Conservation (phyloP, 2,888 invertebrate genomes). For the Carterocephalus palaemon region DNA sequence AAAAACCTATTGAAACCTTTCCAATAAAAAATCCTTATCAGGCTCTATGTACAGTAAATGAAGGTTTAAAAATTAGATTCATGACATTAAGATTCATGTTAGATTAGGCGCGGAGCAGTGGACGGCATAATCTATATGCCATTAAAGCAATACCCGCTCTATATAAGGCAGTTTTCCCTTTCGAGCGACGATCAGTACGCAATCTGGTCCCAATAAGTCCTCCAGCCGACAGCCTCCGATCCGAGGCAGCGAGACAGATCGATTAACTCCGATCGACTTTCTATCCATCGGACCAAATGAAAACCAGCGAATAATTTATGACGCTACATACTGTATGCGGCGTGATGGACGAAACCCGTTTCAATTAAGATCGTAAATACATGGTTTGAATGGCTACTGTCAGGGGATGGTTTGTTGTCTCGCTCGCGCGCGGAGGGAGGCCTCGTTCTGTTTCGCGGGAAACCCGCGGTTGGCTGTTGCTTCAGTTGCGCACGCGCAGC, state of each 20-base stretch:
- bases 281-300: slow-evolving; percentile 21
- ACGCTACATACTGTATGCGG: slow-evolving; percentile 36
- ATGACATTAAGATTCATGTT: too few species aligned
- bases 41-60: too few species aligned
- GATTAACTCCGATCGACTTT: slow-evolving; percentile 21
- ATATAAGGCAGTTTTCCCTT: too few species aligned
- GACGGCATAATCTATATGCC: too few species aligned
- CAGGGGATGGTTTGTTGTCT: slow-evolving; percentile 51
- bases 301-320: slow-evolving; percentile 25
- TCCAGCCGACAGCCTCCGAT: not conserved
- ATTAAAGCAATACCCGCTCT: too few species aligned
- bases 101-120: too few species aligned
- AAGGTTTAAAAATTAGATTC: too few species aligned
- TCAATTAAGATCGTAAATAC: slow-evolving; percentile 49
- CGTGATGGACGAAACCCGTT: slow-evolving; percentile 48
- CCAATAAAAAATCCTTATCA: too few species aligned
- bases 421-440: slow-evolving; percentile 33
- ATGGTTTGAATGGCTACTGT: slow-evolving; percentile 41
- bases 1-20: too few species aligned
- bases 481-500: slow-evolving; percentile 70
- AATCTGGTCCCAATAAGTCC: slow-evolving; percentile 5
- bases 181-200: not conserved
- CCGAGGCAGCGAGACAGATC: slow-evolving; percentile 33
- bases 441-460: slow-evolving; percentile 46
- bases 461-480: slow-evolving; percentile 50